A percentile compares a stretch with the other conserved stretches of the same genome.
phyloP scores from a whole-genome alignment of 2,797 vertebrate genomes.

The Mormyrus proboscirostris region DNA sequence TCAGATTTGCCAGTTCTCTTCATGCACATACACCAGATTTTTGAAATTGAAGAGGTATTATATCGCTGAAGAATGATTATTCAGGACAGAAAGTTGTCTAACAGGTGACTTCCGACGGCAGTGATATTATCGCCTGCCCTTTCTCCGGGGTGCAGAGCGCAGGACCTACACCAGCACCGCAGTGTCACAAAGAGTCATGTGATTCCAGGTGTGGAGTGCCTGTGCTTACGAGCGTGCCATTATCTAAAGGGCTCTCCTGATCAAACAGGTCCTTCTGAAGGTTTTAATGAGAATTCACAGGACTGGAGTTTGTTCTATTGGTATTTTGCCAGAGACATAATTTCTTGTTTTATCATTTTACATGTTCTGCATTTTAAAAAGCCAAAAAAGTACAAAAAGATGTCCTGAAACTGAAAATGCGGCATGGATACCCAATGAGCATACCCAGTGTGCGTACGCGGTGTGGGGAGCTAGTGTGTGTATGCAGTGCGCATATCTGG shows the following conservation, averaged over 20 bases:
- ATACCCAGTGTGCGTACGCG: neutral
- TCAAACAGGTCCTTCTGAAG: neutral
- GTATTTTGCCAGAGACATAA: neutral
- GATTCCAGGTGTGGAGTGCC: neutral
- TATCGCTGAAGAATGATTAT: conserved; percentile 2
- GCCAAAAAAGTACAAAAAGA: neutral
- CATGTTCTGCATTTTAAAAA: neutral
- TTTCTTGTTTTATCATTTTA: neutral
- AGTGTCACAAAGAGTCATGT: neutral
- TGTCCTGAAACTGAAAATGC: neutral
- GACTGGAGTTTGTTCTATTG: neutral
- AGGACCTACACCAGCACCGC: neutral
- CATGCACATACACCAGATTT: neutral
- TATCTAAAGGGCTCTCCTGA: neutral
- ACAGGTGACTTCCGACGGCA: conserved; percentile 3
- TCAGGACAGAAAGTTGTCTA: neutral
- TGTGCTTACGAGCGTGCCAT: neutral
- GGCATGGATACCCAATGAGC: neutral
- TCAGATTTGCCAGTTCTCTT: neutral
- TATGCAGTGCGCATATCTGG: neutral
- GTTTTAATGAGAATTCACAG: neutral
- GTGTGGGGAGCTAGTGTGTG: neutral
- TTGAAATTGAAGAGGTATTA: neutral
- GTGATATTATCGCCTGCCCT: neutral
- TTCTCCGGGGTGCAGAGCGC: neutral